These are phyloP conservation scores for Halichoeres trimaculatus DNA, from an alignment of 2,113 vertebrate species.

Conservation along the genomic window DNA sequence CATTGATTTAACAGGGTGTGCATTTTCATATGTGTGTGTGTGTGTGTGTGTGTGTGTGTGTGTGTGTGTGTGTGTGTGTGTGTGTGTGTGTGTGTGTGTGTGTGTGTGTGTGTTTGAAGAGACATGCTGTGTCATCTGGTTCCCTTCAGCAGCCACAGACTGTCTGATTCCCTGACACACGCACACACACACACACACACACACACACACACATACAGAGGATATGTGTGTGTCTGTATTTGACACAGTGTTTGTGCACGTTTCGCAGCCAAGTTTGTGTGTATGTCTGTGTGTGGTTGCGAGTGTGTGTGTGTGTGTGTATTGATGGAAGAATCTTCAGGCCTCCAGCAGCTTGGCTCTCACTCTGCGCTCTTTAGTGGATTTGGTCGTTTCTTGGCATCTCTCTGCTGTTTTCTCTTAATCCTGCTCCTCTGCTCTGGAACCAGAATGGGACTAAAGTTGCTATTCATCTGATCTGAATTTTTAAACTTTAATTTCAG, in stretches of 20 bases:
- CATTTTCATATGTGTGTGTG: too few species aligned
- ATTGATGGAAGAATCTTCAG: constrained; percentile 1
- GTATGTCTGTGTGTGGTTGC: neutral
- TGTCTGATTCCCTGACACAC: neutral
- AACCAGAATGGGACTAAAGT: too few species aligned
- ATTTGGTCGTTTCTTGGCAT: neutral
- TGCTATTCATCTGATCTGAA: too few species aligned
- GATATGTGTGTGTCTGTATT: too few species aligned
- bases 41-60: too few species aligned
- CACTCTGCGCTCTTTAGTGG: neutral
- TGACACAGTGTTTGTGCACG: neutral
- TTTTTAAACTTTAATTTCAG: too few species aligned
- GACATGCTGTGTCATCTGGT: neutral
- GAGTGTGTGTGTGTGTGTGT: neutral
- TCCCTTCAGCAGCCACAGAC: constrained; percentile 12
- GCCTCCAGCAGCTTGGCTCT: constrained; percentile 1
- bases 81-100: too few species aligned
- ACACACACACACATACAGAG: too few species aligned
- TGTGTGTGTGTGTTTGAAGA: neutral
- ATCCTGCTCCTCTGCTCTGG: too few species aligned
- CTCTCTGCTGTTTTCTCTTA: too few species aligned
- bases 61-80: neutral
- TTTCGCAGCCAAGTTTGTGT: neutral
- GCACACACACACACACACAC: neutral
- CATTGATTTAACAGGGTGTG: too few species aligned